Percentiles rank a stretch among this genome's conserved stretches.
Conservation (phyloP, 2,888 invertebrate genomes). For the Vannuccia rotundouncinata region DNA sequence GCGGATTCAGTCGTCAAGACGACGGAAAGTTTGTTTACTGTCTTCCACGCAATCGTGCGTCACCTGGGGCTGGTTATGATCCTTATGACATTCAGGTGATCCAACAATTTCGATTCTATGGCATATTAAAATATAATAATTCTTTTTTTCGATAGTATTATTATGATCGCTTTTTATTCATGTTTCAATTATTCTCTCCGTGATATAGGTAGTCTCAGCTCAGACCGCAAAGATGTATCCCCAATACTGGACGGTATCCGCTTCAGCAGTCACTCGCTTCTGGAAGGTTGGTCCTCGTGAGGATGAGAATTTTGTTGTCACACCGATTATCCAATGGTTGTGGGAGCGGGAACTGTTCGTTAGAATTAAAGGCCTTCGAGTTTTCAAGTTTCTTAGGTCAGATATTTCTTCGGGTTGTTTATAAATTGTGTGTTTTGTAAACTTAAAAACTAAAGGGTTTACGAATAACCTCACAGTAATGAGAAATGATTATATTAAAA, state of each 20-base stretch:
- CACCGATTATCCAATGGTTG: slow-evolving; percentile 52
- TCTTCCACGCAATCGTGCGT: slow-evolving; percentile 46
- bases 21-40: slow-evolving; percentile 53
- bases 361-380: slow-evolving; percentile 46
- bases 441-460: too few relatives aligned
- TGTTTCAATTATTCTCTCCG: too few relatives aligned
- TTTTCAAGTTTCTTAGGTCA: slow-evolving; percentile 50
- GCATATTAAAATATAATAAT: too few relatives aligned
- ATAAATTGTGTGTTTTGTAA: too few relatives aligned
- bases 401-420: not conserved
- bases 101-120: too few relatives aligned
- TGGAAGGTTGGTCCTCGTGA: not conserved
- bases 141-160: too few relatives aligned
- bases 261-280: slow-evolving; percentile 51
- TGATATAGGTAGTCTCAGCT: slow-evolving; percentile 18
- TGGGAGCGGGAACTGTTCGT: slow-evolving; percentile 52
- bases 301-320: slow-evolving; percentile 45
- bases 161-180: too few relatives aligned
- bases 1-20: slow-evolving; percentile 43
- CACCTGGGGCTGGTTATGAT: slow-evolving; percentile 47
- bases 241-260: slow-evolving; percentile 52
- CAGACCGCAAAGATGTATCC: slow-evolving; percentile 37
- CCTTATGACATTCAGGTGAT: slow-evolving; percentile 54
- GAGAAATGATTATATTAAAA: not conserved
- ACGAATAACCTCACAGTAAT: too few relatives aligned